phyloP scores from a whole-genome alignment of 1,140 invertebrate species.

The Sitodiplosis mosellana region DNA sequence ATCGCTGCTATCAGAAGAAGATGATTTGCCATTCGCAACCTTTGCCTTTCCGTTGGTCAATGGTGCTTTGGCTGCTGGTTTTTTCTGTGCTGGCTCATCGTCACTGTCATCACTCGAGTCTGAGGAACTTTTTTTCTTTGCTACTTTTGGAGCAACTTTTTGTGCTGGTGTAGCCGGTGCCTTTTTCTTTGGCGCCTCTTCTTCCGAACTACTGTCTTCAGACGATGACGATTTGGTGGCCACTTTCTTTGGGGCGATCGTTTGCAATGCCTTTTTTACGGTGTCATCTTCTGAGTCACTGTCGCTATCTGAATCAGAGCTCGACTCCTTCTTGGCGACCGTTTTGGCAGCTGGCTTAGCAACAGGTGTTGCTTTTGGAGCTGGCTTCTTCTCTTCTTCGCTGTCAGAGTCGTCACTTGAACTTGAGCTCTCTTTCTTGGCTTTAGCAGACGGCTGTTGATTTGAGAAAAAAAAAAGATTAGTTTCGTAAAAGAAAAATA shows the following conservation, averaged over 20 bases:
- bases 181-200: constrained; percentile 5
- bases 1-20: constrained; percentile 6
- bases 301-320: constrained; percentile 7
- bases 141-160: constrained; percentile 8
- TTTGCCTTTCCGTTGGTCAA: constrained; percentile 4
- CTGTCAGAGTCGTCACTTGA: constrained; percentile 2
- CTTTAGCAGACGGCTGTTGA: too few relatives aligned
- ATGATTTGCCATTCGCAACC: constrained; percentile 10
- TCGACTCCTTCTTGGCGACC: constrained; percentile 6
- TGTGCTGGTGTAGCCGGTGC: constrained; percentile 7
- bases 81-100: not conserved
- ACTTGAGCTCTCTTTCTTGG: not conserved
- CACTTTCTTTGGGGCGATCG: constrained; percentile 2
- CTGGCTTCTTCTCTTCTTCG: constrained; percentile 1
- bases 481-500: too few relatives aligned
- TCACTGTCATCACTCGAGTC: constrained; percentile 6
- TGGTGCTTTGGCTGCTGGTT: constrained; percentile 6
- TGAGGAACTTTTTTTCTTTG: constrained; percentile 8
- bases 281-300: constrained; percentile 6
- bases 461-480: not conserved
- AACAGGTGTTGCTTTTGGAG: constrained; percentile 1
- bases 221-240: constrained; percentile 5
- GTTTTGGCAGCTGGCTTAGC: constrained; percentile 5
- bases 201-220: constrained; percentile 1
- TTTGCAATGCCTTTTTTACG: constrained; percentile 7